These are phyloP conservation scores for Anniella stebbinsi DNA, from an alignment of 2,797 vertebrate species.

Conservation along the genomic window DNA sequence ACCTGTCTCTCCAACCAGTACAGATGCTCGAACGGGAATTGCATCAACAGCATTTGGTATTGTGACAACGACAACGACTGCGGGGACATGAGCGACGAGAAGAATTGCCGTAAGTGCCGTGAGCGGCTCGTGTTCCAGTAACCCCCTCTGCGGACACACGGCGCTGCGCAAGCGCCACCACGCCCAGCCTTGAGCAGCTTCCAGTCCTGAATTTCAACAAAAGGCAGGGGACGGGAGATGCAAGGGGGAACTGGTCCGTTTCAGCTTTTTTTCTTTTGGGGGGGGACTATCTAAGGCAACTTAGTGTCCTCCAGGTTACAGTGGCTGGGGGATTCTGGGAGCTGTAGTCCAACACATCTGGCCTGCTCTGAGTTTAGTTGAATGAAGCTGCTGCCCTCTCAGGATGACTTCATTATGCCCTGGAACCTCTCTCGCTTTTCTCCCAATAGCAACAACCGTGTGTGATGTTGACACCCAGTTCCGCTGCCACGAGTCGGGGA, in stretches of 20 bases:
- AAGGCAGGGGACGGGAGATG: neutral
- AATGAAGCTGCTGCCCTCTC: neutral
- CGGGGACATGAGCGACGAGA: conserved; percentile 97
- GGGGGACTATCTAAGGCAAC: too few species aligned
- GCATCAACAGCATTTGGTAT: conserved; percentile 98
- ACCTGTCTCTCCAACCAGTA: conserved; percentile 95
- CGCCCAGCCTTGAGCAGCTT: neutral
- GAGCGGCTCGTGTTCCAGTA: neutral
- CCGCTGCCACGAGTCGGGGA: conserved; percentile 91
- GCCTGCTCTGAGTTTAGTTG: neutral
- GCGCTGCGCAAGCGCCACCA: neutral
- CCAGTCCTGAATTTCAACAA: neutral
- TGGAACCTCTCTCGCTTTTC: neutral
- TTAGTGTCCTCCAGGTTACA: neutral
- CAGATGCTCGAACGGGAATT: conserved; percentile 94
- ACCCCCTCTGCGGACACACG: neutral
- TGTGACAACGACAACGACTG: conserved; percentile 98
- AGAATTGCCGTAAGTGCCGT: conserved; percentile 91
- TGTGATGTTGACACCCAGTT: conserved; percentile 93
- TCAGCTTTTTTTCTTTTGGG: too few species aligned
- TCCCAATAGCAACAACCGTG: conserved; percentile 86
- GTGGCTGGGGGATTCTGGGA: neutral
- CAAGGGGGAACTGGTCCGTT: neutral
- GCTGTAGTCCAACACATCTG: neutral
- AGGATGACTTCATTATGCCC: neutral